Evolutionary conservation across 2,797 vertebrate species (phyloP).

Genomic region (Pangasius krempfi): DNA sequence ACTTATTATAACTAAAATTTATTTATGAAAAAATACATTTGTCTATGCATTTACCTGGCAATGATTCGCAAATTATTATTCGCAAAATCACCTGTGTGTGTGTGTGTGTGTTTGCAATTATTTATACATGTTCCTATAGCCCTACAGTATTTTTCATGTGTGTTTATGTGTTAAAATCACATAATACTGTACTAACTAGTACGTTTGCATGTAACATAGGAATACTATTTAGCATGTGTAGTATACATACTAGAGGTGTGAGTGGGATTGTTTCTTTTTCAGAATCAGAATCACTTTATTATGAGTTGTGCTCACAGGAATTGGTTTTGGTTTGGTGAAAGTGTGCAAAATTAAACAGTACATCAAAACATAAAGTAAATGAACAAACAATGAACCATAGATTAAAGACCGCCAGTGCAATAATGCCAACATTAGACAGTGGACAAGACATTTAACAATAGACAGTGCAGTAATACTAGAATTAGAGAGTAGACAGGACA

Average conservation of each 20-base stretch:
- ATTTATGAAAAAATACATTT: neutral
- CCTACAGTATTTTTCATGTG: neutral
- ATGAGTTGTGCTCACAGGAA: too few species aligned
- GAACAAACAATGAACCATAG: too few species aligned
- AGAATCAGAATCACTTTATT: neutral
- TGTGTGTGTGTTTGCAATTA: neutral
- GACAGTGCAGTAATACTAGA: too few species aligned
- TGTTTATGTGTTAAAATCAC: neutral
- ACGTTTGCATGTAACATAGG: neutral
- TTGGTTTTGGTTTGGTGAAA: neutral
- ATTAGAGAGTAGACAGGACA: too few species aligned
- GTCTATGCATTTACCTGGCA: neutral
- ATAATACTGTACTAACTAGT: neutral
- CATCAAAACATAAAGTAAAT: too few species aligned
- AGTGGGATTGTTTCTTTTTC: neutral
- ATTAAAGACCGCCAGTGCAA: neutral
- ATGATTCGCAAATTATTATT: neutral
- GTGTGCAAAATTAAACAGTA: too few species aligned
- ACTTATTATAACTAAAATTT: neutral
- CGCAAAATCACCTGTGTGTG: neutral
- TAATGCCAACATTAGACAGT: neutral
- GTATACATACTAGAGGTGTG: neutral
- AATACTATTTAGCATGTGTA: neutral
- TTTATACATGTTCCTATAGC: neutral
- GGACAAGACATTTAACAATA: too few species aligned